Base-by-base conservation (phyloP, 2,113 vertebrate species). In the Eulemur rufifrons region DNA sequence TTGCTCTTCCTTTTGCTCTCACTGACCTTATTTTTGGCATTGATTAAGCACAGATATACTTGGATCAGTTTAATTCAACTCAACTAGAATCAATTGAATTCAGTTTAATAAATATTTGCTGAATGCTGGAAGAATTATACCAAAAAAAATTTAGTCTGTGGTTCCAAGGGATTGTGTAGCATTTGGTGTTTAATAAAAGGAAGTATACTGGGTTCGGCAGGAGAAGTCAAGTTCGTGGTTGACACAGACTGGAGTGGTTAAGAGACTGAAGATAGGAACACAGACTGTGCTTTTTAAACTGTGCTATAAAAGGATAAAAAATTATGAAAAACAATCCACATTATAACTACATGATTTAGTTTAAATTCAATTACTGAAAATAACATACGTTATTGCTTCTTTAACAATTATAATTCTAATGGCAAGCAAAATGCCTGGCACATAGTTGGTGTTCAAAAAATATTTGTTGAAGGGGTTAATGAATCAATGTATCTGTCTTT, bases 21-120 rank as follows among this genome's bases (percentile, higher is more conserved):
- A 59, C 6, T 91, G 83, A 88, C 54, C 78, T 92, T 86, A 93
- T 63, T 87, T 90, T 86, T 90, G 89, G 15, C 47, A 73, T n/a
- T 54, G 68, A 92, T 82, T 76, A 82, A 86, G 20, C 15, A 50
- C 17, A 47, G 23, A 34, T 50, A 54, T 8, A 61, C 56, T 84
- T 87, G 56, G 11, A 68, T 94, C 32, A 2, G 1, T 64, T 82
- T 69, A 76, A 96, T 59, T 66, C 29, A 91, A n/a, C 32, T 92
- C 15, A 82, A 39, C 17, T 47, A 59, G 18, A 82, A 27, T 78
- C 54, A 61, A 15, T 21, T 81, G 27, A 71, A 71, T 89, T 87
- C 47, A 45, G 13, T 78, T 56, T 95, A 78, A 25, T 78, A 77
- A 50, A 14, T 92, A 81, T 94, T 93, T 76, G 5, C 25, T 52